These are phyloP conservation scores for Amiota mariae DNA, from an alignment of 2,888 invertebrate genomes.

Conservation along the genomic window DNA sequence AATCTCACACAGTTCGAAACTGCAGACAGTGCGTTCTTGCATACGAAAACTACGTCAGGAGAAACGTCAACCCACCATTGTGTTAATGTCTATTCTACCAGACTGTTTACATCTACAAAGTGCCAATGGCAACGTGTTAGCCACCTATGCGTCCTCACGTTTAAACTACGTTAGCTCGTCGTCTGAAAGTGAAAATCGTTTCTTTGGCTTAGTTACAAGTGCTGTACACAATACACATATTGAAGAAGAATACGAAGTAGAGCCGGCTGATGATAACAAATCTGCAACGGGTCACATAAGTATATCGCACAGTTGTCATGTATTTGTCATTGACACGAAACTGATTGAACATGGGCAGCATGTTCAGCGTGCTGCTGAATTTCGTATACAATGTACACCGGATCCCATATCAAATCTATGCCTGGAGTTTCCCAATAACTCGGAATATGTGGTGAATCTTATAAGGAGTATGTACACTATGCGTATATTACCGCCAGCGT, in stretches of 20 bases:
- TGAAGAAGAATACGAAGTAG: slow-evolving; percentile 70
- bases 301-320: slow-evolving; percentile 92
- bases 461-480: slow-evolving; percentile 84
- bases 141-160: slow-evolving; percentile 89
- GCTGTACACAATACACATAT: slow-evolving; percentile 77
- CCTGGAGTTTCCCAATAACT: slow-evolving; percentile 91
- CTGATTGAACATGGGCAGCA: slow-evolving; percentile 88
- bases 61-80: slow-evolving; percentile 87
- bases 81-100: slow-evolving; percentile 88
- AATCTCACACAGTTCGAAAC: slow-evolving; percentile 82
- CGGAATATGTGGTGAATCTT: slow-evolving; percentile 83
- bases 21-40: slow-evolving; percentile 87
- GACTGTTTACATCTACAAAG: slow-evolving; percentile 87
- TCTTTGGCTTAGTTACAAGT: slow-evolving; percentile 93
- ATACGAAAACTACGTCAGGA: slow-evolving; percentile 92
- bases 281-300: slow-evolving; percentile 71
- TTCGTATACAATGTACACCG: slow-evolving; percentile 88
- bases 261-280: slow-evolving; percentile 42
- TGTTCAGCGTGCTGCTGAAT: slow-evolving; percentile 84
- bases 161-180: slow-evolving; percentile 92
- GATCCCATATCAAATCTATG: slow-evolving; percentile 86
- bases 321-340: slow-evolving; percentile 93
- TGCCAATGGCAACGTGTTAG: slow-evolving; percentile 84
- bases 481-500: slow-evolving; percentile 73
- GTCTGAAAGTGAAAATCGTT: slow-evolving; percentile 91